A percentile compares a stretch with the other conserved stretches of the same genome.
Evolutionary conservation across 2,888 invertebrate genomes (phyloP).

Genomic region (Merodon equestris): DNA sequence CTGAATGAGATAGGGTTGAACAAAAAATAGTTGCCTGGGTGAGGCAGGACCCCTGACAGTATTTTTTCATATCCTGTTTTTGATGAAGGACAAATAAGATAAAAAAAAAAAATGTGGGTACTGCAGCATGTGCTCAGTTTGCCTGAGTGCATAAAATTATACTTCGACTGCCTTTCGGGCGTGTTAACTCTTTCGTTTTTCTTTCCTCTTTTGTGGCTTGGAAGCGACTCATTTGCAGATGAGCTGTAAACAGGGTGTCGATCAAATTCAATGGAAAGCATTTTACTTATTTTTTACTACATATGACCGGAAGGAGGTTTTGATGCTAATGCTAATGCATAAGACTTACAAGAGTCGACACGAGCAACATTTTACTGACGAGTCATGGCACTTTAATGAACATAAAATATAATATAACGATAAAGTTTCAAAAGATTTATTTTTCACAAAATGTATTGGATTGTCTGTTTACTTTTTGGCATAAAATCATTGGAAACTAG

Average conservation of each 20-base stretch:
- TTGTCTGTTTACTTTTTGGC: too few relatives aligned
- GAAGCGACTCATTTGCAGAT: conserved; percentile 44
- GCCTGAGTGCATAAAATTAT: conserved; percentile 28
- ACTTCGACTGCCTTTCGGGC: conserved; percentile 13
- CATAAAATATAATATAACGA: too few relatives aligned
- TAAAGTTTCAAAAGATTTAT: too few relatives aligned
- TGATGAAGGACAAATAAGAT: conserved; percentile 36
- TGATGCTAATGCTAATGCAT: too few relatives aligned
- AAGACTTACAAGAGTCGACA: too few relatives aligned
- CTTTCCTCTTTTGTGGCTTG: conserved; percentile 4
- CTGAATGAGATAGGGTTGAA: conserved; percentile 50
- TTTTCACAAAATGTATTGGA: too few relatives aligned
- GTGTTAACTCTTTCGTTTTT: conserved; percentile 40
- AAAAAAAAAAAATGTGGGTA: conserved; percentile 76
- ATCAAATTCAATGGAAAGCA: too few relatives aligned
- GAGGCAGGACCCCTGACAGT: conserved; percentile 69
- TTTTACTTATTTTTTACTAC: too few relatives aligned
- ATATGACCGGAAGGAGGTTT: too few relatives aligned
- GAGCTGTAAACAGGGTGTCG: conserved; percentile 45
- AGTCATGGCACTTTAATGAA: too few relatives aligned
- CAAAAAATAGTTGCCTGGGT: conserved; percentile 71
- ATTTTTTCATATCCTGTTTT: conserved; percentile 63
- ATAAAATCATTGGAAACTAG: too few relatives aligned
- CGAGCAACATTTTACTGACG: too few relatives aligned
- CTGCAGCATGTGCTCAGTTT: conserved; percentile 76